phyloP scores from a whole-genome alignment of 2,888 invertebrate genomes.

The Onchidella celtica region DNA sequence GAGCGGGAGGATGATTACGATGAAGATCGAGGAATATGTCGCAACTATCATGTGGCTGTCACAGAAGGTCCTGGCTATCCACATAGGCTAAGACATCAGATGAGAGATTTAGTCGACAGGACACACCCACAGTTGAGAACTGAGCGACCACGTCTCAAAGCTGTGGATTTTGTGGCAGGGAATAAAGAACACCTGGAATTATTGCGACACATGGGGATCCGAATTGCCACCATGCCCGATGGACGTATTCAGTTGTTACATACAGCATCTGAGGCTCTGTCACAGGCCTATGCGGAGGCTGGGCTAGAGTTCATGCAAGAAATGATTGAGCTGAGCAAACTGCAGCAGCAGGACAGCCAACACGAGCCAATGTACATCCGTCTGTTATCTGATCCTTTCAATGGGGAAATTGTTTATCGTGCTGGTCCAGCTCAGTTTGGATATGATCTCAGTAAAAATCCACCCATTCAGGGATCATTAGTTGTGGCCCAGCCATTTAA shows the following conservation, averaged over 20 bases:
- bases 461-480: constrained; percentile 82
- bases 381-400: constrained; percentile 81
- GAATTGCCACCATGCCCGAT: constrained; percentile 91
- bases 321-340: constrained; percentile 93
- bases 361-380: constrained; percentile 81
- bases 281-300: constrained; percentile 92
- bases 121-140: constrained; percentile 85
- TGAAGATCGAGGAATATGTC: constrained; percentile 87
- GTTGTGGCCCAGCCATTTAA: constrained; percentile 86
- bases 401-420: constrained; percentile 83
- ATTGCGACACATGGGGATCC: constrained; percentile 96
- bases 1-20: constrained; percentile 52
- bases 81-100: constrained; percentile 90
- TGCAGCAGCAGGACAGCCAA: constrained; percentile 78
- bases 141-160: constrained; percentile 70
- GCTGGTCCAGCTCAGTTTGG: constrained; percentile 97
- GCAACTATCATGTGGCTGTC: constrained; percentile 90
- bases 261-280: constrained; percentile 89
- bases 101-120: constrained; percentile 92
- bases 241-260: constrained; percentile 96
- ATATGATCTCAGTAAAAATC: constrained; percentile 84
- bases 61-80: constrained; percentile 78
- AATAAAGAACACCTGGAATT: constrained; percentile 93
- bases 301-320: constrained; percentile 98
- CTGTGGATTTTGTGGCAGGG: constrained; percentile 84